Conservation (phyloP, 2,113 vertebrate species). For the Pterocles gutturalis region DNA sequence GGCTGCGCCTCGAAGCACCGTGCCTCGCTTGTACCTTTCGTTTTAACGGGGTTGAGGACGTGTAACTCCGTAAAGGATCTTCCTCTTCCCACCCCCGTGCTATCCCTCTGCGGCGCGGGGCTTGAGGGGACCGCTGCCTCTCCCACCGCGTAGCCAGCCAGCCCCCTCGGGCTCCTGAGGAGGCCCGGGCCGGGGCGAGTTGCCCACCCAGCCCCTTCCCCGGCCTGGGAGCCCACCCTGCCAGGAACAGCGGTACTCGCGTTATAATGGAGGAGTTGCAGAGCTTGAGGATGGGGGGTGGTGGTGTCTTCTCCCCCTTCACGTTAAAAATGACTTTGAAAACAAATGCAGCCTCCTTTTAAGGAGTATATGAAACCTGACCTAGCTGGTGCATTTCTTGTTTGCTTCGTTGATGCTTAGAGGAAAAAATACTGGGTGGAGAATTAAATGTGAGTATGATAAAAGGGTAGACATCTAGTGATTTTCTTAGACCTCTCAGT, state of each 20-base stretch:
- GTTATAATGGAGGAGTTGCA: neutral
- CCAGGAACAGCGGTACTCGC: neutral
- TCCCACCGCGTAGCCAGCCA: neutral
- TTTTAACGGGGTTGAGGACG: neutral
- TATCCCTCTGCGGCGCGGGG: neutral
- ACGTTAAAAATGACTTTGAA: neutral
- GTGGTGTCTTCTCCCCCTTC: no score
- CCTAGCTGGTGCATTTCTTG: neutral
- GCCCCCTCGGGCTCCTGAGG: slow-evolving; percentile 27
- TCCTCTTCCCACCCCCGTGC: no score
- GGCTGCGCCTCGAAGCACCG: neutral
- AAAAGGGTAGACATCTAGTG: neutral
- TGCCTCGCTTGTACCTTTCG: accelerated
- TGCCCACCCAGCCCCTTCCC: neutral
- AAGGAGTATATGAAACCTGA: neutral
- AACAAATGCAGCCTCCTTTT: neutral
- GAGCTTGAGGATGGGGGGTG: neutral
- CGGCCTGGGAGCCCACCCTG: neutral
- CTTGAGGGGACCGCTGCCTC: neutral
- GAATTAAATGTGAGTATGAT: neutral
- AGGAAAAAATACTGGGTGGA: neutral
- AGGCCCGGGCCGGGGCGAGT: neutral
- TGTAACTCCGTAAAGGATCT: accelerated
- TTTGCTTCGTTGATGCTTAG: accelerated
- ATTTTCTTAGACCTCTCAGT: accelerated